Percentiles rank a stretch among this genome's conserved stretches.
Evolutionary conservation across 2,113 vertebrate genomes (phyloP).

Genomic region (Motacilla alba): DNA sequence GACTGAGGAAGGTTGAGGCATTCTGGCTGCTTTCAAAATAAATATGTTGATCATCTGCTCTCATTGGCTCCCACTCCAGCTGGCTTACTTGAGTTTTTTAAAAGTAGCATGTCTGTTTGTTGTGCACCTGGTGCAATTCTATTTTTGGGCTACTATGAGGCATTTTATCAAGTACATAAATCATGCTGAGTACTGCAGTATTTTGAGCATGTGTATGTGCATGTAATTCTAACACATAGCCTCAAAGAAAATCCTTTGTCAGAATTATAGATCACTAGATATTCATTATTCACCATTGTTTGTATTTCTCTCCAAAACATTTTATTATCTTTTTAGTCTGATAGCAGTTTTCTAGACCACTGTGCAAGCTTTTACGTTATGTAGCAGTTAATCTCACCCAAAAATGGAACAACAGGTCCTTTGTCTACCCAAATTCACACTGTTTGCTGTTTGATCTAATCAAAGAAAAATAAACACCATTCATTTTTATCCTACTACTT

Average conservation of each 20-base stretch:
- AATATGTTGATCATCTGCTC: conserved; percentile 39
- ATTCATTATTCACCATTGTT: conserved; percentile 37
- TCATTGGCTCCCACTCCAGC: conserved; percentile 14
- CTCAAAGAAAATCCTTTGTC: conserved; percentile 35
- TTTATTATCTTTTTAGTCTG: conserved; percentile 45
- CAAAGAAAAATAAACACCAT: conserved; percentile 16
- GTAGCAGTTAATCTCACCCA: background rate
- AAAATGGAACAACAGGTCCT: conserved; percentile 4
- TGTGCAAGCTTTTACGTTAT: background rate
- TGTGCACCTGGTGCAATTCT: conserved; percentile 33
- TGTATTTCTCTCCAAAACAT: conserved; percentile 8
- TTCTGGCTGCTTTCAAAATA: conserved; percentile 56
- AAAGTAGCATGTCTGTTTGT: conserved; percentile 2
- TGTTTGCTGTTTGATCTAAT: background rate
- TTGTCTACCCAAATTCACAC: background rate
- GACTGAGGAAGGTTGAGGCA: conserved; percentile 35
- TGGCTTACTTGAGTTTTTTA: conserved; percentile 13
- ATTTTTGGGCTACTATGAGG: conserved; percentile 28
- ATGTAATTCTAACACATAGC: conserved; percentile 5
- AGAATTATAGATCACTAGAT: background rate
- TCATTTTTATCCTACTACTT: background rate
- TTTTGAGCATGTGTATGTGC: background rate
- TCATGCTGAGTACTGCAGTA: conserved; percentile 19
- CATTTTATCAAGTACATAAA: conserved; percentile 41
- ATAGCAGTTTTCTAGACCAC: conserved; percentile 2